Conservation (phyloP, 1,140 invertebrate species). For the Saccostrea echinata region DNA sequence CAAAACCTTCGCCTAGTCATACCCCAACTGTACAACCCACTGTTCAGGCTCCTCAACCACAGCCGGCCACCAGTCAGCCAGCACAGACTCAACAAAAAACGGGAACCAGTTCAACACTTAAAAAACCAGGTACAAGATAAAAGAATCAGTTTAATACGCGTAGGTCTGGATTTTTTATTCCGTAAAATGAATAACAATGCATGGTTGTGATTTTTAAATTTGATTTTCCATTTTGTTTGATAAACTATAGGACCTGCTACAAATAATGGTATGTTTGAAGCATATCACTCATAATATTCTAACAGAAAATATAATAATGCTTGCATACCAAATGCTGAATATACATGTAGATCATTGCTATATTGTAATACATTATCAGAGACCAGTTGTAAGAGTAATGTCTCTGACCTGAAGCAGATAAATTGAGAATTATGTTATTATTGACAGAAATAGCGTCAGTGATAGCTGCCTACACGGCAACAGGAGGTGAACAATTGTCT, state of each 20-base stretch:
- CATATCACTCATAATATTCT: no score
- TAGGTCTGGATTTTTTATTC: not conserved
- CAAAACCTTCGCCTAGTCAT: not conserved
- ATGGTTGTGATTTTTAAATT: no score
- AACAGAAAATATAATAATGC: no score
- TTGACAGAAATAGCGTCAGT: slow-evolving; percentile 92
- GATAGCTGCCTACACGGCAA: slow-evolving; percentile 92
- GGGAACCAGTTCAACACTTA: slow-evolving; percentile 63
- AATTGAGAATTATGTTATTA: not conserved
- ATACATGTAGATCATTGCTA: no score
- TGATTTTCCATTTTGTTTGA: no score
- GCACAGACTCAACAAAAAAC: slow-evolving; percentile 37
- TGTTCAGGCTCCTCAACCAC: not conserved
- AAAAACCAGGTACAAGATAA: slow-evolving; percentile 83
- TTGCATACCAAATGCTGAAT: no score
- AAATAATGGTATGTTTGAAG: no score
- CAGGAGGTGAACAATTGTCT: slow-evolving; percentile 93
- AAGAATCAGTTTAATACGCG: not conserved
- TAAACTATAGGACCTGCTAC: no score
- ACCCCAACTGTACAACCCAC: not conserved
- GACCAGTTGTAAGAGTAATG: no score
- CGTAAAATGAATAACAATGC: no score
- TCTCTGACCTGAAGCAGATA: no score
- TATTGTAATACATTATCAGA: no score
- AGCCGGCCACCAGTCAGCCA: not conserved